Conservation (phyloP, 37 sponge, comb jelly and placozoan genomes). For the Aphrocallistes beatrix region DNA sequence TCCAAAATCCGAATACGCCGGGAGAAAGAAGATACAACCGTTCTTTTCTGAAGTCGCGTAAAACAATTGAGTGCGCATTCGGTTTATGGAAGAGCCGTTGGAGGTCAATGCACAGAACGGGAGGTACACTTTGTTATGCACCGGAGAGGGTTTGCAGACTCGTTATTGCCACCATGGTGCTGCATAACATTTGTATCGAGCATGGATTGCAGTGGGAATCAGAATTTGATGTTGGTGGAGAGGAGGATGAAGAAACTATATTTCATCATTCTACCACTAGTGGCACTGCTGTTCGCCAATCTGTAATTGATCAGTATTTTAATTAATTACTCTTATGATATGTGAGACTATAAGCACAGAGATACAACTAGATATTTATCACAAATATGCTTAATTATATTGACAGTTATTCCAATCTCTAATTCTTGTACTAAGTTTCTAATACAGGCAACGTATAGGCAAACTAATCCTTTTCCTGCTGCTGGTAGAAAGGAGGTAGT, state of each 20-base stretch:
- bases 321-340: too few relatives aligned
- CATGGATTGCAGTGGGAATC: conserved; percentile 7
- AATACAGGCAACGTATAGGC: too few relatives aligned
- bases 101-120: conserved; percentile 6
- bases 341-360: too few relatives aligned
- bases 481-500: too few relatives aligned
- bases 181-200: background rate
- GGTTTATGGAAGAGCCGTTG: background rate
- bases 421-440: too few relatives aligned
- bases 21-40: background rate
- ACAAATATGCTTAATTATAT: too few relatives aligned
- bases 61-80: background rate
- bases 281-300: background rate
- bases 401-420: too few relatives aligned
- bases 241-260: background rate
- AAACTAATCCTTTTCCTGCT: too few relatives aligned
- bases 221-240: background rate
- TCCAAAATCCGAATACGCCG: background rate
- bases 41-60: background rate
- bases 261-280: background rate
- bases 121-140: background rate
- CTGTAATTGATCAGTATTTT: background rate
- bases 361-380: too few relatives aligned
- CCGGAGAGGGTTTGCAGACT: background rate
- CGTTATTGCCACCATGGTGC: background rate